phyloP scores from a whole-genome alignment of 2,888 invertebrate genomes.

The Syrphus vitripennis region DNA sequence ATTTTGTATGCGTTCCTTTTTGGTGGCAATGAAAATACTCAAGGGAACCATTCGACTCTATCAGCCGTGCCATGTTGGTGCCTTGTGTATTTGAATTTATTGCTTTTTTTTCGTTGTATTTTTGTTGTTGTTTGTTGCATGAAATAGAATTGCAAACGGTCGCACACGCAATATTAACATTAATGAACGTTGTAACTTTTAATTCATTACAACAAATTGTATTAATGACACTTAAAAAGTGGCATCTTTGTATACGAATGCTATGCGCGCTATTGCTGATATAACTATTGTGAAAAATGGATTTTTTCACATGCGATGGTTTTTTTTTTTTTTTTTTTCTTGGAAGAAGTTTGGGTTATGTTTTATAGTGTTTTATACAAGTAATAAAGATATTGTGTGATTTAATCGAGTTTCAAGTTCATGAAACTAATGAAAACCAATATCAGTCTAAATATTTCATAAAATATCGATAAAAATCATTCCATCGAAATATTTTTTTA shows the following conservation, averaged over 20 bases:
- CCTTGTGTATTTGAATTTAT: conserved; percentile 44
- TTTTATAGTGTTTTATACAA: background rate
- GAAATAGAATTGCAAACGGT: conserved; percentile 43
- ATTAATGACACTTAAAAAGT: conserved; percentile 53
- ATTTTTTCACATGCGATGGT: conserved; percentile 9
- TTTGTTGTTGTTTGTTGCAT: background rate
- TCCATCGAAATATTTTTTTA: too few species aligned
- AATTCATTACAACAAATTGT: conserved; percentile 60
- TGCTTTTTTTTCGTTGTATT: too few species aligned
- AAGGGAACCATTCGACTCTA: conserved; percentile 45
- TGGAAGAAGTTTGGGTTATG: background rate
- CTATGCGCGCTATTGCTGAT: background rate
- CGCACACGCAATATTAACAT: conserved; percentile 54
- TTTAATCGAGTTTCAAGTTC: background rate
- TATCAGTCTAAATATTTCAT: too few species aligned
- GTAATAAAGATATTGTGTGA: background rate
- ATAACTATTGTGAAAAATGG: background rate
- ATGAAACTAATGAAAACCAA: too few species aligned
- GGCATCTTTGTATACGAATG: background rate
- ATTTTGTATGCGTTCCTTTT: conserved; percentile 3
- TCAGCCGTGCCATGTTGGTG: conserved; percentile 23
- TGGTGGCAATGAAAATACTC: conserved; percentile 54
- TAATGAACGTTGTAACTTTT: conserved; percentile 42
- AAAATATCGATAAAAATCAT: too few species aligned
- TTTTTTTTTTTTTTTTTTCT: background rate